These are phyloP conservation scores for Tamandua tetradactyla DNA, from an alignment of 2,797 vertebrate species.

Conservation along the genomic window DNA sequence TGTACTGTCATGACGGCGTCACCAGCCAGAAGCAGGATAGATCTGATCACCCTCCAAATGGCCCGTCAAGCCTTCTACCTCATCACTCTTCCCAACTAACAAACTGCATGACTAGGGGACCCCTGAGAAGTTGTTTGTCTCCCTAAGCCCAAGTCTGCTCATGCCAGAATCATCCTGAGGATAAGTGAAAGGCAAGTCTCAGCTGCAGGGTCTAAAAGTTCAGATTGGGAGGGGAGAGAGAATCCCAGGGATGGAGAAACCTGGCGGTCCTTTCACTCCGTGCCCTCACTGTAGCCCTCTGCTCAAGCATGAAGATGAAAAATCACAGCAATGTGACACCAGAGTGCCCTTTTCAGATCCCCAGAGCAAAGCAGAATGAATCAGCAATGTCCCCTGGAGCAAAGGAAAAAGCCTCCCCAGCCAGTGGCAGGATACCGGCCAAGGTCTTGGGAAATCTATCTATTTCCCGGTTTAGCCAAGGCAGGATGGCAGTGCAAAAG, in stretches of 20 bases:
- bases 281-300: not conserved
- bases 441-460: slow-evolving; percentile 5
- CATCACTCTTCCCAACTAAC: slow-evolving; percentile 60
- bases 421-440: not conserved
- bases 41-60: slow-evolving; percentile 70
- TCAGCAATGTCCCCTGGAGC: slow-evolving; percentile 38
- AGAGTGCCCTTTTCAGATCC: slow-evolving; percentile 53
- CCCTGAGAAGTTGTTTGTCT: not conserved
- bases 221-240: not conserved
- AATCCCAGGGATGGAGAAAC: not conserved
- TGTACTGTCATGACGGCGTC: slow-evolving; percentile 53
- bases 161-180: not conserved
- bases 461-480: not conserved
- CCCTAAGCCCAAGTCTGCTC: not conserved
- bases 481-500: not conserved
- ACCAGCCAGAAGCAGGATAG: slow-evolving; percentile 58
- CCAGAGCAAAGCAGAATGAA: slow-evolving; percentile 19
- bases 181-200: not conserved
- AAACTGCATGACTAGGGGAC: slow-evolving; percentile 39
- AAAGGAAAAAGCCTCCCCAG: not conserved
- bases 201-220: not conserved
- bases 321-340: not conserved
- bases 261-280: not conserved
- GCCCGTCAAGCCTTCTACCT: slow-evolving; percentile 68
- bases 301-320: not conserved